Evolutionary conservation across 2,113 vertebrate species (phyloP).

Genomic region (Aspiorhynchus laticeps): DNA sequence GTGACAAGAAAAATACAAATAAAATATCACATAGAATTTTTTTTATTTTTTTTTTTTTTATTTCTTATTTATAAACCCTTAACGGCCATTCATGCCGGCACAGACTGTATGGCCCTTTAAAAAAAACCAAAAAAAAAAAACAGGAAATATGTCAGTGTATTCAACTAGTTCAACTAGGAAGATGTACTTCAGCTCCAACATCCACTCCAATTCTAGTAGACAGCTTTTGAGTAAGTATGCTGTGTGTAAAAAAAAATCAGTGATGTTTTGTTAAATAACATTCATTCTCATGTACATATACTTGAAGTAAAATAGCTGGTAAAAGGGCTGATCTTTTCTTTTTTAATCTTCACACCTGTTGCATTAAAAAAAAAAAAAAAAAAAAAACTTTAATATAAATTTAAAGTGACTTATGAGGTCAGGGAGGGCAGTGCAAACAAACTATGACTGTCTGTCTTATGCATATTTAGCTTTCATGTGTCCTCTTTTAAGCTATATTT

Average conservation of each 20-base stretch:
- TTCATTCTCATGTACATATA: background rate
- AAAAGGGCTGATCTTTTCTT: background rate
- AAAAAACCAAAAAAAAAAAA: background rate
- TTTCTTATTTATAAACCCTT: background rate
- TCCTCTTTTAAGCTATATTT: background rate
- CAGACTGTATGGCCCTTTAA: background rate
- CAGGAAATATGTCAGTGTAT: background rate
- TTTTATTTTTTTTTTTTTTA: too few relatives aligned
- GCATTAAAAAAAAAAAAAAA: too few relatives aligned
- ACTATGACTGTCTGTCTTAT: background rate
- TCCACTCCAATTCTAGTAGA: background rate
- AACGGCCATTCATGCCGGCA: background rate
- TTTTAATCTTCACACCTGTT: too few relatives aligned
- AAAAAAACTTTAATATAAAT: background rate
- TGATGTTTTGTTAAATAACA: background rate
- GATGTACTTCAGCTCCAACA: background rate
- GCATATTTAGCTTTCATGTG: background rate
- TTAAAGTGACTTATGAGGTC: background rate
- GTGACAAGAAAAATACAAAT: conserved; percentile 4
- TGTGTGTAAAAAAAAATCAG: too few relatives aligned
- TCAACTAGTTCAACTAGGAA: background rate
- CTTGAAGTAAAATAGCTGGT: background rate
- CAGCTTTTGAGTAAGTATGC: background rate
- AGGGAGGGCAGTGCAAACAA: background rate
- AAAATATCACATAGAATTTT: background rate